phyloP scores from a whole-genome alignment of 2,888 invertebrate genomes.

The Drosophila gaucha region DNA sequence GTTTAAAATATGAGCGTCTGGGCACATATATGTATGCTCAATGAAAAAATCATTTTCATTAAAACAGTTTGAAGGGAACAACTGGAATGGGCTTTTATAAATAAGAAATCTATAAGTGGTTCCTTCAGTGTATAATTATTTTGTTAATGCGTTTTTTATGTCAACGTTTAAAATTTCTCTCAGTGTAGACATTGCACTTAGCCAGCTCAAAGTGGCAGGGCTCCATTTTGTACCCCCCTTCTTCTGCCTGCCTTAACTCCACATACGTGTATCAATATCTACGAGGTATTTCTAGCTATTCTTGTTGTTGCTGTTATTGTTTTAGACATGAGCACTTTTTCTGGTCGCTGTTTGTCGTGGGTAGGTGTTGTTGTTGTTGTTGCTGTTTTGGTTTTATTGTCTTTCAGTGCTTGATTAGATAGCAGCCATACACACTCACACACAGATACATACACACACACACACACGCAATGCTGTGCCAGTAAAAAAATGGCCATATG shows the following conservation, averaged over 20 bases:
- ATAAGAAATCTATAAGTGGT: no score
- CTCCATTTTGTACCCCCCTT: constrained; percentile 19
- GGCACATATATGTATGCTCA: no score
- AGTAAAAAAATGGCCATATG: constrained; percentile 77
- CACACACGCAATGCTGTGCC: constrained; percentile 54
- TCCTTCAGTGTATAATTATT: no score
- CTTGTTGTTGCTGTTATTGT: constrained; percentile 28
- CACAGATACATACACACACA: constrained; percentile 35
- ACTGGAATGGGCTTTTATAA: no score
- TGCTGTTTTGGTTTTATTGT: constrained; percentile 61
- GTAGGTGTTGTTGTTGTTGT: constrained; percentile 55
- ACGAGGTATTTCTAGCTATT: constrained; percentile 31
- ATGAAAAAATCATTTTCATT: no score
- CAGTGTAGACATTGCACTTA: constrained; percentile 51
- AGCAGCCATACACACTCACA: constrained; percentile 43
- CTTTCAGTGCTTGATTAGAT: constrained; percentile 81
- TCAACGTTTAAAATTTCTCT: no score
- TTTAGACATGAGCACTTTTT: constrained; percentile 57
- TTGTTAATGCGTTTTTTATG: no score
- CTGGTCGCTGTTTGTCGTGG: constrained; percentile 68
- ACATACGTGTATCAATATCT: constrained; percentile 50
- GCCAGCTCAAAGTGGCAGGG: constrained; percentile 39
- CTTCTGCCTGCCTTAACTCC: constrained; percentile 1
- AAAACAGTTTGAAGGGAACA: no score
- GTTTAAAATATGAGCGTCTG: no score